Evolutionary conservation across 1,140 invertebrate species (phyloP), one percentile per base, ranked within the genome.

Genomic region (Rhyacophila brunnea): DNA sequence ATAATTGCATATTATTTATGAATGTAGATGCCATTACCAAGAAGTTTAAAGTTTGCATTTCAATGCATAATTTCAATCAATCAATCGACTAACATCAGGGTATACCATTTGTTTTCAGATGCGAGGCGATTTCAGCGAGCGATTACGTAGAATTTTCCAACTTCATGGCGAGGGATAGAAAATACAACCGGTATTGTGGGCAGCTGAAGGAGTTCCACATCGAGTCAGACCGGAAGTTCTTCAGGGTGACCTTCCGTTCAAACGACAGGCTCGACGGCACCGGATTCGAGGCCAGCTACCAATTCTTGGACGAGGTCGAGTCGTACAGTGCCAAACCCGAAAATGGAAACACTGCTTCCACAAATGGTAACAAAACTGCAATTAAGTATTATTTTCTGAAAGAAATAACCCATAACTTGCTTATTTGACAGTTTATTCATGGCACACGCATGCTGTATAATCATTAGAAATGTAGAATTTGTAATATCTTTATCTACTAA

Each of bases 121-220:
- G 94, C 71, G 88, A 91, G 68, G 87, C 88, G 43, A 81, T 86
- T 38, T 91, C 92, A 9, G 89, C 91, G 2, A 96, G 93, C 68
- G 95, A 97, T 74, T 96, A 90, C 72, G 88, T 97, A 28, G 92
- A 96, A 73, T 96, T 98, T 73, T 95, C 92, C 11, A 97, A 97
- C 78, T 96, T 88, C 68, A 87, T 93, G 83, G 85, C 87, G 53
- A 78, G 83, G 38, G 95, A 98, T 77, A 82, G 90, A 66, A 94
- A 93, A 72, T 92, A 91, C 72, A 82, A 83, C 14, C 81, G 91
- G 68, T 88, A 92, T 69, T 98, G 95, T 73, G 95, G 95, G 7
- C 87, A 88, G 67, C 75, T 85, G 69, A 85, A 85, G 62, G 86
- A 88, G 66, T 89, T 90, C 68, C 85, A 87, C 66, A 85, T 96